phyloP scores from a whole-genome alignment of 1,140 invertebrate species.

The Paraescarpia echinospica region DNA sequence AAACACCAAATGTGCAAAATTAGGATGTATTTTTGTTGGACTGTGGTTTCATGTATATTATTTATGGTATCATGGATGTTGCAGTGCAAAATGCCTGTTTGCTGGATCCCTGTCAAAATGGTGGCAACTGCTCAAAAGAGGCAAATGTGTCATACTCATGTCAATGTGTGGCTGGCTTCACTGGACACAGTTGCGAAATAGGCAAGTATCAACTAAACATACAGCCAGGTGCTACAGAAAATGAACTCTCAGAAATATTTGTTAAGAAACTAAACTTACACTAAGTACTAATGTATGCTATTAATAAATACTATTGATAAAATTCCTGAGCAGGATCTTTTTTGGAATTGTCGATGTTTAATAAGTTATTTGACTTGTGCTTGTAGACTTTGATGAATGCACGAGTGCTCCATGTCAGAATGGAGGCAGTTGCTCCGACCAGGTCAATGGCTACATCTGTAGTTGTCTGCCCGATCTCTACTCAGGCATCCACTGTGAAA shows the following conservation, averaged over 20 bases:
- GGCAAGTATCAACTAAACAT: not conserved
- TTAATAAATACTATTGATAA: not conserved
- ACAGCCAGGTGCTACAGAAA: not conserved
- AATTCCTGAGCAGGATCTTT: not conserved
- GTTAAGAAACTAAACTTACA: not conserved
- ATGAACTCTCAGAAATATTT: not conserved
- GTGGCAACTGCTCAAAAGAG: conserved; percentile 9
- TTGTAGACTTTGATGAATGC: not conserved
- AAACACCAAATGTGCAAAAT: too few species aligned
- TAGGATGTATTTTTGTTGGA: too few species aligned
- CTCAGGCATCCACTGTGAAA: not conserved
- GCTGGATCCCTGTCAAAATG: conserved; percentile 11
- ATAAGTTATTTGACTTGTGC: not conserved
- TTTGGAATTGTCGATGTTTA: not conserved
- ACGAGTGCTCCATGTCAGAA: not conserved
- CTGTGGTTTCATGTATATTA: too few species aligned
- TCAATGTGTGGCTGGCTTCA: conserved; percentile 4
- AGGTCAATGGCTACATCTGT: not conserved
- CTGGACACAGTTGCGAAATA: conserved; percentile 13
- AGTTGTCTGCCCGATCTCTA: not conserved
- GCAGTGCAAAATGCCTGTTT: not conserved
- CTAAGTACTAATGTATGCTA: not conserved
- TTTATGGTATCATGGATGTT: not conserved
- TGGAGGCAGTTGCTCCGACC: not conserved
- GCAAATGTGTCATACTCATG: not conserved